Evolutionary conservation across 2,797 vertebrate genomes (phyloP).

Genomic region (Sebastes variabilis): DNA sequence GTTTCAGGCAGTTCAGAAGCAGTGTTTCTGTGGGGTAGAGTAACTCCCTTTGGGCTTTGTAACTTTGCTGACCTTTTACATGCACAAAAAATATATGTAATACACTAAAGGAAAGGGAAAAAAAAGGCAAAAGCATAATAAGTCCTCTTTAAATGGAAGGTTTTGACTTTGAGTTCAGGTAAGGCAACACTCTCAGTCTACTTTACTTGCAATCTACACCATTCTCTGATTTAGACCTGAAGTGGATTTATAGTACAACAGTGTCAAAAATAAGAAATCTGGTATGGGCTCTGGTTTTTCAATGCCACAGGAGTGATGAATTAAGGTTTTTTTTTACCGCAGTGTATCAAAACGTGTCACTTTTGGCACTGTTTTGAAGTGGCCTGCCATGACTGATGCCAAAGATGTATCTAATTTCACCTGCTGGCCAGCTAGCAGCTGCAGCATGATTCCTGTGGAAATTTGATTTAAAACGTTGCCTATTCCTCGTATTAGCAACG

Average conservation of each 20-base stretch:
- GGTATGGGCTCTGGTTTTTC: not conserved
- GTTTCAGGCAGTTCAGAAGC: no score
- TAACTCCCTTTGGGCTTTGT: no score
- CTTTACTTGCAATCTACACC: not conserved
- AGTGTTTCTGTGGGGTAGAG: no score
- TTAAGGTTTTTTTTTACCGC: not conserved
- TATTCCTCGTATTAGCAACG: not conserved
- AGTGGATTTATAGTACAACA: not conserved
- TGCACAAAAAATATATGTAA: no score
- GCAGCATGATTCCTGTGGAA: slow-evolving; percentile 6
- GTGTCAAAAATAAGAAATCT: slow-evolving; percentile 9
- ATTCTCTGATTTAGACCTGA: slow-evolving; percentile 5
- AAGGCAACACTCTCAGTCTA: not conserved
- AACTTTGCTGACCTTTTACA: no score
- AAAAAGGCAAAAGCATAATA: no score
- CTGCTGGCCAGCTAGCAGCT: slow-evolving; percentile 17
- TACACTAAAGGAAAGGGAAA: no score
- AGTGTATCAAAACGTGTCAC: slow-evolving; percentile 38
- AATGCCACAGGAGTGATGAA: slow-evolving; percentile 13
- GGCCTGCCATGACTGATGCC: slow-evolving; percentile 28
- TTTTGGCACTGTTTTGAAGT: slow-evolving; percentile 28
- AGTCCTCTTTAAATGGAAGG: not conserved
- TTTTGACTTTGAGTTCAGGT: not conserved
- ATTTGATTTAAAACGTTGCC: slow-evolving; percentile 14
- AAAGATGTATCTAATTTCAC: slow-evolving; percentile 35